Evolutionary conservation across 1,140 invertebrate genomes (phyloP), one percentile per base, ranked within the genome.

Genomic region (Musca vetustissima): DNA sequence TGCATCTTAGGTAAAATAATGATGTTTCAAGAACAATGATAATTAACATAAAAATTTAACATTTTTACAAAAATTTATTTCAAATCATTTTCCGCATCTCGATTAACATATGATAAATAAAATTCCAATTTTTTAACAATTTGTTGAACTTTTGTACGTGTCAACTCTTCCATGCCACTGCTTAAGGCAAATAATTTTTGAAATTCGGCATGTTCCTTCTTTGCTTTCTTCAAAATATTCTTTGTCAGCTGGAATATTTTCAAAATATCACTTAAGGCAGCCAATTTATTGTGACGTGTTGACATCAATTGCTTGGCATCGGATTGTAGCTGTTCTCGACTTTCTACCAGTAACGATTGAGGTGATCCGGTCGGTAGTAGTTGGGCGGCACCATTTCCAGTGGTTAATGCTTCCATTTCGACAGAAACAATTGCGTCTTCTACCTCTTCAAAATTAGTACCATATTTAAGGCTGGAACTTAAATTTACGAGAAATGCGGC

Each of bases 111-210:
- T 0, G 89, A 88, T 68, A 91, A 82, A 79, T 89, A 89, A 82
- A 88, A 92, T 75, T 91, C 89, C 11, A 91, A 76, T 83, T 91
- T 91, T 73, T 89, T 91, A 1, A 86, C 75, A 71, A 84, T 82
- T 52, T 85, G 83, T 71, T 86, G 84, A 3, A 90, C 70, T 79
- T 85, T 87, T 0, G 64, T 71, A 59, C 85, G 85, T 73, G 85
- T 83, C 25, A 87, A 80, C 70, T 90, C 74, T 49, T 83, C 73
- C 53, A 83, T 83, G 7, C 85, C 80, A 69, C 84, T 76, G 49
- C 81, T 74, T 6, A 81, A 75, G 15, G 76, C 78, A 71, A 74
- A 80, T 43, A 82, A 85, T 67, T 74, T 87, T 77, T 50, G 85
- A 77, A 85, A 90, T 86, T 78, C 84, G 2, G 75, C 75, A 21